Evolutionary conservation across 2,888 invertebrate genomes (phyloP).

Genomic region (Cerastis rubricosa): DNA sequence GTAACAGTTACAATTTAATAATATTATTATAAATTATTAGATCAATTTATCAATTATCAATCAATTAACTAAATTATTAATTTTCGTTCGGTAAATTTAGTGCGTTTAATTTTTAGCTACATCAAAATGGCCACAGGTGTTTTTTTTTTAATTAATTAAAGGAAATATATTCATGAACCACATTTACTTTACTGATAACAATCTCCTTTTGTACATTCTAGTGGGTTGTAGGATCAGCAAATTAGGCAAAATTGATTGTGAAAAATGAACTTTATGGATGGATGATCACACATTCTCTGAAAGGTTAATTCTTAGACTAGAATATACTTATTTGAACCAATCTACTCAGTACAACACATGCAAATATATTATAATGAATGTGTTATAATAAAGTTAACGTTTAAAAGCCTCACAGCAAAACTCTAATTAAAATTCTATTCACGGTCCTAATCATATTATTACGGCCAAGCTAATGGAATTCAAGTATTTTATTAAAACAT

Average conservation of each 20-base stretch:
- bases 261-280: neutral
- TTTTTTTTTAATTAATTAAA: too few relatives aligned
- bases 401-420: neutral
- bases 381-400: too few relatives aligned
- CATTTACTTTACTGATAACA: neutral
- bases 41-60: too few relatives aligned
- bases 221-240: neutral
- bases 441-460: constrained; percentile 2
- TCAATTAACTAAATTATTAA: too few relatives aligned
- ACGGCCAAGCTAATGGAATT: neutral
- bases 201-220: neutral
- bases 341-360: neutral
- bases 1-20: too few relatives aligned
- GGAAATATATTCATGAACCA: too few relatives aligned
- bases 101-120: too few relatives aligned
- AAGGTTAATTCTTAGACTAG: neutral
- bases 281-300: neutral
- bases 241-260: neutral
- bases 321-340: neutral
- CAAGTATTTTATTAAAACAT: constrained; percentile 12
- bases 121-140: neutral
- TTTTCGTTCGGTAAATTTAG: neutral
- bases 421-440: neutral
- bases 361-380: neutral
- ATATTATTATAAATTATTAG: too few relatives aligned